These are phyloP conservation scores for human (Homo sapiens) DNA, from an alignment of 2,113 vertebrate genomes.

Conservation along the genomic window DNA sequence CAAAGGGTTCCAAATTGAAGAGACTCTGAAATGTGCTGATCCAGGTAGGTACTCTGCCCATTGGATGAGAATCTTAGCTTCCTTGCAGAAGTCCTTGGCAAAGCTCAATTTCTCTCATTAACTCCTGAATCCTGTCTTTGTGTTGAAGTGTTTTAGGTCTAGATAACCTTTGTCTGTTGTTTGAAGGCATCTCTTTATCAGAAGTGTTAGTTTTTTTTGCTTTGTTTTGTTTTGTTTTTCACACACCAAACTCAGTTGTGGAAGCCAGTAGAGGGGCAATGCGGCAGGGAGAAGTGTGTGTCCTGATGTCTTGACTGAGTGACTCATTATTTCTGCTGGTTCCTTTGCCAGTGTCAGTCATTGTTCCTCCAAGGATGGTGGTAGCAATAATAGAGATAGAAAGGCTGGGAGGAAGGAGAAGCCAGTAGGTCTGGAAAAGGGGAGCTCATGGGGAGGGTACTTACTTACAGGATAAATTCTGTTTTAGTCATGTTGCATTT, in stretches of 20 bases:
- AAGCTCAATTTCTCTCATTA: slow-evolving; percentile 22
- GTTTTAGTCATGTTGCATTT: background rate
- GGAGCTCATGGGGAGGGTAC: background rate
- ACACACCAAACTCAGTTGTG: background rate
- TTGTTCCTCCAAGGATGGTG: background rate
- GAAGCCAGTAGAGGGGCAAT: background rate
- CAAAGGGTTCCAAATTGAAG: background rate
- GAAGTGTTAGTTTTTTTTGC: background rate
- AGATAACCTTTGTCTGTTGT: background rate
- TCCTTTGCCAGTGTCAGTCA: background rate
- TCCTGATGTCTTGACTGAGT: background rate
- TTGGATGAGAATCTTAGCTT: background rate
- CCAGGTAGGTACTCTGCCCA: background rate
- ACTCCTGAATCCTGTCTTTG: slow-evolving; percentile 21
- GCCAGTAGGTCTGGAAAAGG: background rate
- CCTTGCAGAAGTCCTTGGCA: background rate
- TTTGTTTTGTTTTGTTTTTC: background rate
- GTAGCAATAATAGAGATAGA: background rate
- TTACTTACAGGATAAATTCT: background rate
- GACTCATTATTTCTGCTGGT: background rate
- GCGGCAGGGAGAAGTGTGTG: background rate
- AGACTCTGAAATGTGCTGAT: slow-evolving; percentile 32
- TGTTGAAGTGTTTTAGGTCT: background rate
- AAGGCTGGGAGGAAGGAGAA: background rate
- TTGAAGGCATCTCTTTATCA: background rate